Conservation (phyloP, 2,888 invertebrate genomes). For the Cantharis rufa region DNA sequence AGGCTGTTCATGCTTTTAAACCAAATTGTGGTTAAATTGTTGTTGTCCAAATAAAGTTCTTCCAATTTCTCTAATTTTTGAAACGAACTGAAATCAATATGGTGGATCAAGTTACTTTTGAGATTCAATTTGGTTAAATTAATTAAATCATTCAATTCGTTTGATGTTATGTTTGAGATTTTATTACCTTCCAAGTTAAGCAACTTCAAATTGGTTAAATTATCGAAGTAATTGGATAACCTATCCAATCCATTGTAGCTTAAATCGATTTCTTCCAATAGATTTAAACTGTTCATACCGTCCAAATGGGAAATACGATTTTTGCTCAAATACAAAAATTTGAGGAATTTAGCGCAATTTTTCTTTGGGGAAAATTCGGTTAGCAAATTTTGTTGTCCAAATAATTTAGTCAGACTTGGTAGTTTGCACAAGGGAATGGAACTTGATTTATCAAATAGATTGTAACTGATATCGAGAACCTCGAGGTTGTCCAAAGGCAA, state of each 20-base stretch:
- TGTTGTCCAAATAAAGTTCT: conserved; percentile 39
- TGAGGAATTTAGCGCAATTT: conserved; percentile 14
- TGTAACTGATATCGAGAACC: conserved; percentile 71
- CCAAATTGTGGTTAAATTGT: conserved; percentile 36
- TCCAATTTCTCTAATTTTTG: conserved; percentile 26
- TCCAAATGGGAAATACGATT: conserved; percentile 10
- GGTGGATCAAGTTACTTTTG: conserved; percentile 14
- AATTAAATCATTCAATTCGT: conserved; percentile 13
- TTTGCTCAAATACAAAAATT: conserved; percentile 20
- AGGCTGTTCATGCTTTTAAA: conserved; percentile 32
- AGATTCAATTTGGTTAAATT: conserved; percentile 22
- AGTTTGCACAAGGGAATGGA: conserved; percentile 12
- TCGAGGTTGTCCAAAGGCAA: conserved; percentile 59
- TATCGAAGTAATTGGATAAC: conserved; percentile 16
- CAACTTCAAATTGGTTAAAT: conserved; percentile 9
- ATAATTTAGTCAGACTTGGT: background rate
- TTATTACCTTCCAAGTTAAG: conserved; percentile 29
- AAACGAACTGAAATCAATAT: background rate
- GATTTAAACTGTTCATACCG: background rate
- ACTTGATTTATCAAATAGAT: conserved; percentile 62
- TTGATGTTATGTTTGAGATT: conserved; percentile 5
- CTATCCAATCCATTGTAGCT: conserved; percentile 27
- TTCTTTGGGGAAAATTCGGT: background rate
- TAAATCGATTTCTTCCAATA: conserved; percentile 8
- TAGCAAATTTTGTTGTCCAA: background rate